Base-by-base conservation (phyloP, 2,888 invertebrate species). In the Anthophora plumipes region DNA sequence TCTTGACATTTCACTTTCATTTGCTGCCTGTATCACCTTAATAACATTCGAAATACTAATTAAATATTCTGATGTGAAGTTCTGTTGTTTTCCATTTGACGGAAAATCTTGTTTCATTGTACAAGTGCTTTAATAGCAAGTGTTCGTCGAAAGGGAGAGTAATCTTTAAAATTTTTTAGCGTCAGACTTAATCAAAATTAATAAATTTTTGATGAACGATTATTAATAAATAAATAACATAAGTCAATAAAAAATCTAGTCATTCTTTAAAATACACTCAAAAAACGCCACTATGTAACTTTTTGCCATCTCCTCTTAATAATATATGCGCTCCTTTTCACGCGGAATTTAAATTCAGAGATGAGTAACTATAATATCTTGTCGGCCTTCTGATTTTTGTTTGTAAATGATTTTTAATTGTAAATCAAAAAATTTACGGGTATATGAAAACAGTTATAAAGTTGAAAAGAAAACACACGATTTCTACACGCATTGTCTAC, bases 261-360 rank as follows among this genome's bases (percentile, higher is more conserved):
- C 90, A 91, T 91, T 90, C 91, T 89, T 90, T 90, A 90, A 91
- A 91, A 89, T 89, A 74, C 78, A 60, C 79, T 80, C 74, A 41
- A 81, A 81, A 87, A 90, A 90, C 89, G 89, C 88, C 89, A 82
- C 78, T 66, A 76, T 83, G 80, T 89, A 90, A 90, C 88, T 87
- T 73, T 46, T 41, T 48, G 54, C 59, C 37, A 12, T 20, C 11
- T 50, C 22, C n/a, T 46, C 57, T 82, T 55, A 17, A 54, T 68
- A 60, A 77, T 69, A 25, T 61, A 39, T 22, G 55, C 60, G 68
- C 50, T n/a, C 50, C 25, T 68, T 61, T 64, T 72, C 82, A 61
- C 82, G 83, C 84, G 71, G n/a, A 41, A 70, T 52, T 70, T 41
- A 37, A 50, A 50, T 37, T 37, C 64, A 20, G 2, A 14, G 0